phyloP scores from a whole-genome alignment of 2,113 vertebrate species.

The Scomber japonicus region DNA sequence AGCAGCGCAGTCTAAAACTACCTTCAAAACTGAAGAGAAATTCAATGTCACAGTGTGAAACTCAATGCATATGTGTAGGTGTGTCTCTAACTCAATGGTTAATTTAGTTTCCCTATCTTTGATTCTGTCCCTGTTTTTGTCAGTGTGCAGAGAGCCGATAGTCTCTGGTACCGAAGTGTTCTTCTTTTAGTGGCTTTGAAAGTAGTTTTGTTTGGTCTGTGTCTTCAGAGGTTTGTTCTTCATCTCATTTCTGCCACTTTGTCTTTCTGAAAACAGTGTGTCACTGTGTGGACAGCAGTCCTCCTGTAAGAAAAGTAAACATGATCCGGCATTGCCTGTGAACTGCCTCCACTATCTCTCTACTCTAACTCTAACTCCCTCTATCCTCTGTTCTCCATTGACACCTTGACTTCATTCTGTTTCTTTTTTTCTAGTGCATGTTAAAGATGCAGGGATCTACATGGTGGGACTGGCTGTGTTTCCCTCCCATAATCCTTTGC shows the following conservation, averaged over 20 bases:
- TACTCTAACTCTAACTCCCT: not conserved
- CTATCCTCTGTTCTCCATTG: not conserved
- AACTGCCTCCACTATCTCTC: not conserved
- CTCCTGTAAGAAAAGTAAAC: too few species aligned
- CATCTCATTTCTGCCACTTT: not conserved
- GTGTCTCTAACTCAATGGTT: not conserved
- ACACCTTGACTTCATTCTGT: not conserved
- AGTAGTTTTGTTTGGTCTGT: not conserved
- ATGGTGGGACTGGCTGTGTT: slow-evolving; percentile 70
- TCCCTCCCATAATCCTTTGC: slow-evolving; percentile 58
- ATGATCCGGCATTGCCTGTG: not conserved
- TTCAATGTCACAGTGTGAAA: not conserved
- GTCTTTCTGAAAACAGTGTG: not conserved
- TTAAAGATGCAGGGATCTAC: slow-evolving; percentile 76
- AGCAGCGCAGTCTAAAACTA: not conserved
- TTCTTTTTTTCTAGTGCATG: slow-evolving; percentile 59
- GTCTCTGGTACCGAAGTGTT: not conserved
- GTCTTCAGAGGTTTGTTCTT: not conserved
- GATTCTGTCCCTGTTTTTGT: not conserved
- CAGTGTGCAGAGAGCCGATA: not conserved
- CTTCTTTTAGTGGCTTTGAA: not conserved
- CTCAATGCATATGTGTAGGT: not conserved
- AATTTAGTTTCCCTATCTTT: slow-evolving; percentile 13
- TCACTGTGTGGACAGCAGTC: not conserved
- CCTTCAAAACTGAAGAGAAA: slow-evolving; percentile 2